A percentile compares a stretch with the other conserved stretches of the same genome.
Evolutionary conservation across 2,113 vertebrate genomes (phyloP).

Genomic region (Campylorhamphus procurvoides): DNA sequence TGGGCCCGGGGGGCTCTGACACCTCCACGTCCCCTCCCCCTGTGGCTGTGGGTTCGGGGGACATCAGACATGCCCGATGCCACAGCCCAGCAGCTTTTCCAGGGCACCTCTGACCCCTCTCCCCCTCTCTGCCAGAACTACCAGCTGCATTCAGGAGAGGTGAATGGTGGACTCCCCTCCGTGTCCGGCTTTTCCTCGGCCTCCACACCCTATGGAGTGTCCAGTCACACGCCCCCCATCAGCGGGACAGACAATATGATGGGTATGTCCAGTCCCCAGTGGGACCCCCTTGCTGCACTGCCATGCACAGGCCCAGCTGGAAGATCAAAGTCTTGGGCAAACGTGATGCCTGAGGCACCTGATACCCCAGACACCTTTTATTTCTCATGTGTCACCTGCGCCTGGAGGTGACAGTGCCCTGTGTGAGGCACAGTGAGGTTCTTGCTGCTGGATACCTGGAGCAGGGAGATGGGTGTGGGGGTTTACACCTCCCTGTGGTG

Average conservation of each 20-base stretch:
- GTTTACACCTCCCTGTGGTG: neutral
- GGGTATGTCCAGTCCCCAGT: constrained; percentile 69
- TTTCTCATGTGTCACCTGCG: neutral
- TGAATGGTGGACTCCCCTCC: constrained; percentile 83
- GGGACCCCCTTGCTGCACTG: fast-evolving
- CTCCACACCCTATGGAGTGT: constrained; percentile 82
- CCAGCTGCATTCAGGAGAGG: constrained; percentile 90
- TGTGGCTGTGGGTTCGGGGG: fast-evolving
- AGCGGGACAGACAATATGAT: constrained; percentile 87
- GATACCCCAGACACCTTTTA: neutral
- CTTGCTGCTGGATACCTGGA: neutral
- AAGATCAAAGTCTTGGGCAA: neutral
- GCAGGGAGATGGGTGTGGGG: neutral
- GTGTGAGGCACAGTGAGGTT: fast-evolving
- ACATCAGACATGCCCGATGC: neutral
- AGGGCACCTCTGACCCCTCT: constrained; percentile 44
- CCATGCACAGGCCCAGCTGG: neutral
- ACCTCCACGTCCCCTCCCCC: neutral
- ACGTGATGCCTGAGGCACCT: neutral
- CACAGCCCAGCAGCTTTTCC: neutral
- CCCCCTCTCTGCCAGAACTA: constrained; percentile 83
- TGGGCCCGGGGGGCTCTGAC: fast-evolving
- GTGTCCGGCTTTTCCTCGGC: constrained; percentile 85
- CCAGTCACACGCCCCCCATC: constrained; percentile 90
- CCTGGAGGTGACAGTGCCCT: too few species aligned